These are phyloP conservation scores for Muscicapa adusta DNA, from an alignment of 2,113 vertebrate genomes.

Conservation along the genomic window DNA sequence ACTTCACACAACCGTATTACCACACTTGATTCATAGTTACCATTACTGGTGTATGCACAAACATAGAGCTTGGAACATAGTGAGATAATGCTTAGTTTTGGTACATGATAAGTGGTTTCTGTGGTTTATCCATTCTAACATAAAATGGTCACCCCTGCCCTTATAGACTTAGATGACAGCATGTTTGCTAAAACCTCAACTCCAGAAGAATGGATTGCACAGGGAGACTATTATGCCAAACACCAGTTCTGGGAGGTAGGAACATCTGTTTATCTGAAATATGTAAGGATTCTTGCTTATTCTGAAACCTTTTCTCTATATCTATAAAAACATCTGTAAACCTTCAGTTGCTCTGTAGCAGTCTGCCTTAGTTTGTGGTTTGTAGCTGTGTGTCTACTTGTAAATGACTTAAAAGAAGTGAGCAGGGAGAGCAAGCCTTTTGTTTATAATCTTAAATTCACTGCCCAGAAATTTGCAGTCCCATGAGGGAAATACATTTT, in stretches of 20 bases:
- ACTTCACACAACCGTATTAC: background rate
- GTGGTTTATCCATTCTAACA: background rate
- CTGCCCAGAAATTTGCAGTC: background rate
- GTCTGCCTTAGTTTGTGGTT: background rate
- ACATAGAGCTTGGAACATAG: background rate
- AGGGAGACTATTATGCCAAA: conserved; percentile 81
- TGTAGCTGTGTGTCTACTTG: background rate
- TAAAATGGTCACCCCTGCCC: background rate
- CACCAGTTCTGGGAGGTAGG: conserved; percentile 84
- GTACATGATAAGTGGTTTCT: background rate
- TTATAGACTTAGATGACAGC: conserved; percentile 78
- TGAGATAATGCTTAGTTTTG: background rate
- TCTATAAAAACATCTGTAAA: background rate
- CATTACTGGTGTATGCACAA: background rate
- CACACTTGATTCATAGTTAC: background rate
- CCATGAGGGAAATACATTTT: background rate
- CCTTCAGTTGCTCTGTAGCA: background rate
- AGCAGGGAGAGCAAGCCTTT: background rate
- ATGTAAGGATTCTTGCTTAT: background rate
- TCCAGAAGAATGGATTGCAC: conserved; percentile 76
- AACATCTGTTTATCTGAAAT: background rate
- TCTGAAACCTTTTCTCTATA: background rate
- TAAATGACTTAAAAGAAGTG: background rate
- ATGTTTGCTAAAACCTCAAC: conserved; percentile 83
- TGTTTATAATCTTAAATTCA: background rate